Evolutionary conservation across 2,888 invertebrate genomes (phyloP), one percentile per base, ranked within the genome.

Genomic region (Aleiodes leptofemur): DNA sequence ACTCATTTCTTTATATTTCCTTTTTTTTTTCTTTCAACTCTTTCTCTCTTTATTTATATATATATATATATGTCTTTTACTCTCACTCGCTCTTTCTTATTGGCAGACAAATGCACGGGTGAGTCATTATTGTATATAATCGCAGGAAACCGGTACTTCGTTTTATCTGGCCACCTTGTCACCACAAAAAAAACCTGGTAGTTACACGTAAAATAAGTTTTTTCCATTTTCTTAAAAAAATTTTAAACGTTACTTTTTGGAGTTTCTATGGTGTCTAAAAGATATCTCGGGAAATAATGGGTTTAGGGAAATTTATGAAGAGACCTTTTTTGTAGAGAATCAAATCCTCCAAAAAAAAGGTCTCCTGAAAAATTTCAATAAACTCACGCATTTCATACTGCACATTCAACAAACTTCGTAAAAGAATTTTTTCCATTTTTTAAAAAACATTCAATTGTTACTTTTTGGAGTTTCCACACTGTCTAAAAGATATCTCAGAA

Each of bases 71-170:
- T 23, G 2, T 23, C 23, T 23, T 23, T 11, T n/a, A n/a, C 57
- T 34, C 29, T 16, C 48, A 14, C 34, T 59, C 34, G 31, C 34
- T 9, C 43, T 43, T 43, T 43, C 43, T 43, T 43, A 43, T 43
- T 43, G 43, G 43, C 43, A 43, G 43, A 43, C 43, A 43, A 43
- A 43, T 64, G 29, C 69, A 43, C 34, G 73, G 43, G 43, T 43
- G 76, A 76, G 61, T 76, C 73, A 73, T 73, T 73, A 74, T 73
- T 72, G 57, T 76, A 76, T 70, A 69, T 51, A 76, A 77, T 76
- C 74, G 59, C 56, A 50, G 53, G 23, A 50, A 8, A 59, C 29
- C 34, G 23, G 71, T 71, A 59, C 48, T 71, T 71, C 55, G 43
- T 29, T 71, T 50, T 59, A 34, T 48, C 66, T 68, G 34, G 43